These are phyloP conservation scores for Polietes domitor DNA, from an alignment of 2,888 invertebrate genomes.

Conservation along the genomic window DNA sequence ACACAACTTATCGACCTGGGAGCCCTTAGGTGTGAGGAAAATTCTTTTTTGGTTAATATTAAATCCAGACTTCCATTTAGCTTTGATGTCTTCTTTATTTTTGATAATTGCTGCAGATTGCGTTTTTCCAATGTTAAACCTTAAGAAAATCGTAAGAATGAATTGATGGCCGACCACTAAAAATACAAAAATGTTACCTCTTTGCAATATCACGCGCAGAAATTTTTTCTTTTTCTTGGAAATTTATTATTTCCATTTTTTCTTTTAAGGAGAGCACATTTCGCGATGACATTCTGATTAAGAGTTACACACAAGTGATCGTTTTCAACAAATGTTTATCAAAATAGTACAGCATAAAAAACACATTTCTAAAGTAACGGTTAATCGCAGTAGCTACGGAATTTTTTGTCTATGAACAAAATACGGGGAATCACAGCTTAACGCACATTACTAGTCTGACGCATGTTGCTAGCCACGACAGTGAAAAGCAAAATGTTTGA, in stretches of 20 bases:
- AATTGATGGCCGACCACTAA: background rate
- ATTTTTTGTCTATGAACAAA: conserved; percentile 9
- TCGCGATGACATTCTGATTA: background rate
- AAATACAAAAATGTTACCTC: background rate
- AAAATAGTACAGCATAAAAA: too few relatives aligned
- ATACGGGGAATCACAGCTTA: conserved; percentile 1
- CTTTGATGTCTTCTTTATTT: background rate
- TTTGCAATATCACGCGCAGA: background rate
- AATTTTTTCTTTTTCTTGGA: background rate
- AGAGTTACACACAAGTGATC: too few relatives aligned
- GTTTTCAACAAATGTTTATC: too few relatives aligned
- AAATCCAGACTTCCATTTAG: background rate
- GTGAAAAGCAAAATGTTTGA: too few relatives aligned
- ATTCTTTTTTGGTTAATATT: background rate
- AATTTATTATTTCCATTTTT: background rate
- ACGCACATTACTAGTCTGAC: background rate
- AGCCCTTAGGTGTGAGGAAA: background rate
- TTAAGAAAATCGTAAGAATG: background rate
- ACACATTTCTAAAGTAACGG: background rate
- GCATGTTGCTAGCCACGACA: too few relatives aligned
- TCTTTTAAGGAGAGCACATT: background rate
- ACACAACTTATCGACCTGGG: background rate
- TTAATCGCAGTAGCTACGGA: background rate
- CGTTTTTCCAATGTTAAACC: background rate
- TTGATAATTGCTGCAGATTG: too few relatives aligned